Conservation (phyloP, 2,888 invertebrate genomes). For the Rhagonycha fulva region DNA sequence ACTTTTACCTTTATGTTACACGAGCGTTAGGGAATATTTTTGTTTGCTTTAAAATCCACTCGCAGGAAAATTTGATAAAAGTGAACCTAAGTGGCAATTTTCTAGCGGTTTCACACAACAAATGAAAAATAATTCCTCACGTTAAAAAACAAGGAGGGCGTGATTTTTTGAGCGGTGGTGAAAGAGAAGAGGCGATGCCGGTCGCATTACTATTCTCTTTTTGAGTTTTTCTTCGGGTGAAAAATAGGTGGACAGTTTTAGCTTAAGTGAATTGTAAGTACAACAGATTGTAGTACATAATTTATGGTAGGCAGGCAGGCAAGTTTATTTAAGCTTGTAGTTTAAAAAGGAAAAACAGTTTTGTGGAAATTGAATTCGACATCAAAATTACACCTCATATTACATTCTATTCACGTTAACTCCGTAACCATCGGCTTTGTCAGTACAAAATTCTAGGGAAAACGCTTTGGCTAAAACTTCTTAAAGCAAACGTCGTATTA, state of each 20-base stretch:
- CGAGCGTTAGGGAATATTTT: constrained; percentile 31
- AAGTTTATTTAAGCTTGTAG: constrained; percentile 20
- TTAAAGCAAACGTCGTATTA: constrained; percentile 42
- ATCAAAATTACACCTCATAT: constrained; percentile 28
- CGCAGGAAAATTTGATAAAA: constrained; percentile 47
- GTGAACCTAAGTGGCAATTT: constrained; percentile 50
- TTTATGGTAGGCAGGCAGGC: constrained; percentile 24
- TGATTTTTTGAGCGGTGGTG: neutral
- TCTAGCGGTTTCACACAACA: constrained; percentile 48
- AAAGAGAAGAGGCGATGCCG: neutral
- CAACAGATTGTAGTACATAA: constrained; percentile 45
- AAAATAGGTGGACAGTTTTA: constrained; percentile 52
- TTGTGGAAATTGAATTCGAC: neutral
- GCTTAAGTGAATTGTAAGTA: constrained; percentile 54
- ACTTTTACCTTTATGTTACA: constrained; percentile 29
- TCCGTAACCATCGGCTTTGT: constrained; percentile 43
- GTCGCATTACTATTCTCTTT: constrained; percentile 6
- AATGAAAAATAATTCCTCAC: constrained; percentile 45
- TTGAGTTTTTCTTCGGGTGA: constrained; percentile 37
- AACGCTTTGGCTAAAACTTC: constrained; percentile 42
- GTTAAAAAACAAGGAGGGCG: constrained; percentile 16
- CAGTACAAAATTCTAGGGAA: constrained; percentile 39
- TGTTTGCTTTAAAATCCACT: constrained; percentile 26
- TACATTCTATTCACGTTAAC: constrained; percentile 43
- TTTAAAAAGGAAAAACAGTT: neutral